Evolutionary conservation across 2,797 vertebrate genomes (phyloP).

Genomic region (Prionace glauca): DNA sequence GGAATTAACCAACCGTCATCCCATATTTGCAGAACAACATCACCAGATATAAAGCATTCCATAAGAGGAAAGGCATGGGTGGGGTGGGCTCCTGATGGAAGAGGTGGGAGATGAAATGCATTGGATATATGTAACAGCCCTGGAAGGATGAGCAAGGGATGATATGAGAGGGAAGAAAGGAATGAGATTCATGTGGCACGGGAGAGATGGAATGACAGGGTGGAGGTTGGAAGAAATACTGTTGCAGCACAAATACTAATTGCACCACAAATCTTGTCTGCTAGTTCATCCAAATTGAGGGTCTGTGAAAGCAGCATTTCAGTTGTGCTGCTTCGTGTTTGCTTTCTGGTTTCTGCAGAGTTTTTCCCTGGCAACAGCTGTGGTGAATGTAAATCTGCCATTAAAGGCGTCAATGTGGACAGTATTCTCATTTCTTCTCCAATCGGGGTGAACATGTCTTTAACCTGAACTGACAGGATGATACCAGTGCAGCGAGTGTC

Average conservation of each 20-base stretch:
- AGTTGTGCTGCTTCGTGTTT: not conserved
- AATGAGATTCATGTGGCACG: not conserved
- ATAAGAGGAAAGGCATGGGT: not conserved
- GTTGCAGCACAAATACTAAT: not conserved
- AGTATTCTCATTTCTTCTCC: not conserved
- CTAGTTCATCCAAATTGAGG: not conserved
- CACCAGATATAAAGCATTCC: not conserved
- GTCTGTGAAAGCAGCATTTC: not conserved
- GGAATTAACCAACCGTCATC: not conserved
- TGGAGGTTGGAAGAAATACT: not conserved
- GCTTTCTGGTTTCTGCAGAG: not conserved
- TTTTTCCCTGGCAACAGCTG: not conserved
- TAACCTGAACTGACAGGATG: not conserved
- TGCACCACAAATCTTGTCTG: not conserved
- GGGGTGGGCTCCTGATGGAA: not conserved
- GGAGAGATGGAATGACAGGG: not conserved
- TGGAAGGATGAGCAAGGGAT: not conserved
- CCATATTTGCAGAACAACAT: not conserved
- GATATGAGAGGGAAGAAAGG: not conserved
- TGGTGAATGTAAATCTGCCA: too few relatives aligned
- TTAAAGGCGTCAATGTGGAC: not conserved
- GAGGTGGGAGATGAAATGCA: not conserved
- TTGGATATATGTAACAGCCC: too few relatives aligned
- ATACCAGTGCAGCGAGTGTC: not conserved
- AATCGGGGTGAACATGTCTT: too few relatives aligned